These are phyloP conservation scores for Kuschelorhynchus macadamiae DNA, from an alignment of 2,888 invertebrate species.

Conservation along the genomic window DNA sequence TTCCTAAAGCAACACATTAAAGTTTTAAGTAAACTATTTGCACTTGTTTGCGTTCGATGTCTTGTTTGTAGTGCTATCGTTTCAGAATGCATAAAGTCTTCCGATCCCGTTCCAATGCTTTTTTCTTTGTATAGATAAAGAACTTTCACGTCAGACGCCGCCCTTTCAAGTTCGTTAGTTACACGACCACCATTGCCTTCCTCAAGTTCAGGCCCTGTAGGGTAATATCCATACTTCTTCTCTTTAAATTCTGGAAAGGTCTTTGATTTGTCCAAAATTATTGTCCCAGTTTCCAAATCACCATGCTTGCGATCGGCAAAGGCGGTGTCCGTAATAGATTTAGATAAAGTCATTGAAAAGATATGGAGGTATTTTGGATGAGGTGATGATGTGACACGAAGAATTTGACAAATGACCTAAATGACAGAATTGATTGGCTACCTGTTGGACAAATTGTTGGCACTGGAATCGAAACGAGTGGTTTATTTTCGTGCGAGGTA, in stretches of 20 bases:
- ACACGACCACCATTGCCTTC: too few relatives aligned
- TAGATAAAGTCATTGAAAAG: conserved; percentile 44
- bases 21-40: conserved; percentile 23
- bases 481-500: conserved; percentile 14
- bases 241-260: conserved; percentile 38
- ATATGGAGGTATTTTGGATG: conserved; percentile 28
- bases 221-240: conserved; percentile 33
- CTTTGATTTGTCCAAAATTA: conserved; percentile 30
- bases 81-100: conserved; percentile 24
- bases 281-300: conserved; percentile 2
- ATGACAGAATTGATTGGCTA: conserved; percentile 22
- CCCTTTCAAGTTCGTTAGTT: too few relatives aligned
- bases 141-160: conserved; percentile 39
- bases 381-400: conserved; percentile 44
- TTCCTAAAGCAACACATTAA: conserved; percentile 36
- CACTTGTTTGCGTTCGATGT: conserved; percentile 8
- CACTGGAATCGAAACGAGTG: background rate
- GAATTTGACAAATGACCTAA: conserved; percentile 39
- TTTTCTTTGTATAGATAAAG: conserved; percentile 45
- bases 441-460: conserved; percentile 39
- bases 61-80: conserved; percentile 28
- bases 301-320: conserved; percentile 6
- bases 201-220: too few relatives aligned
- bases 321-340: conserved; percentile 31
- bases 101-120: conserved; percentile 44